Evolutionary conservation across 2,113 vertebrate species (phyloP).

Genomic region (Paraplagusia blochii): DNA sequence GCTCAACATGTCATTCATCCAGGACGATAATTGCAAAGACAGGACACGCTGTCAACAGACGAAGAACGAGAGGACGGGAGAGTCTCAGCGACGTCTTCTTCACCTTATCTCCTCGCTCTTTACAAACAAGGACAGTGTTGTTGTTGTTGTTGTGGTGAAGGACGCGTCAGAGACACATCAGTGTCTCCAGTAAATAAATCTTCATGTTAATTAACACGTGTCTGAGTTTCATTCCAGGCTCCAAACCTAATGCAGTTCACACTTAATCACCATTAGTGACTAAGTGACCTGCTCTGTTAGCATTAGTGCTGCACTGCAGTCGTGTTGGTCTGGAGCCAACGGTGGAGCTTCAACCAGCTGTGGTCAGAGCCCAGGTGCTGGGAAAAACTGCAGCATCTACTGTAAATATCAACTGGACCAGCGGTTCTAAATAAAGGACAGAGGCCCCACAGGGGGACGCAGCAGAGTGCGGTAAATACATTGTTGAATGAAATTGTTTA

Average conservation of each 20-base stretch:
- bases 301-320: slow-evolving; percentile 29
- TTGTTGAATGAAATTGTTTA: too few species aligned
- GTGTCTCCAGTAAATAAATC: not conserved
- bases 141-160: not conserved
- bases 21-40: slow-evolving; percentile 34
- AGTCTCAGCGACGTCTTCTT: slow-evolving; percentile 28
- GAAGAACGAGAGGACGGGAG: slow-evolving; percentile 4
- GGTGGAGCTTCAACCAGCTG: slow-evolving; percentile 39
- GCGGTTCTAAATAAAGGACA: too few species aligned
- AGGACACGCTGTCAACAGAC: slow-evolving; percentile 22
- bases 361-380: slow-evolving; percentile 1
- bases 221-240: slow-evolving; percentile 45
- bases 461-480: too few species aligned
- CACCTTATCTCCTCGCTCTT: slow-evolving; percentile 3
- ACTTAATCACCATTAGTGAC: slow-evolving; percentile 56
- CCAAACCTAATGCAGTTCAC: slow-evolving; percentile 46
- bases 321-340: slow-evolving; percentile 32
- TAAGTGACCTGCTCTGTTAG: slow-evolving; percentile 49
- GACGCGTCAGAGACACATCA: not conserved
- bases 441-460: too few species aligned
- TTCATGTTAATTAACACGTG: slow-evolving; percentile 47
- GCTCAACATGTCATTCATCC: slow-evolving; percentile 20
- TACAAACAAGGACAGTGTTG: slow-evolving; percentile 17
- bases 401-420: too few species aligned
- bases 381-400: too few species aligned